Conservation (phyloP, 2,888 invertebrate species). For the Omphaloscelis lunosa region DNA sequence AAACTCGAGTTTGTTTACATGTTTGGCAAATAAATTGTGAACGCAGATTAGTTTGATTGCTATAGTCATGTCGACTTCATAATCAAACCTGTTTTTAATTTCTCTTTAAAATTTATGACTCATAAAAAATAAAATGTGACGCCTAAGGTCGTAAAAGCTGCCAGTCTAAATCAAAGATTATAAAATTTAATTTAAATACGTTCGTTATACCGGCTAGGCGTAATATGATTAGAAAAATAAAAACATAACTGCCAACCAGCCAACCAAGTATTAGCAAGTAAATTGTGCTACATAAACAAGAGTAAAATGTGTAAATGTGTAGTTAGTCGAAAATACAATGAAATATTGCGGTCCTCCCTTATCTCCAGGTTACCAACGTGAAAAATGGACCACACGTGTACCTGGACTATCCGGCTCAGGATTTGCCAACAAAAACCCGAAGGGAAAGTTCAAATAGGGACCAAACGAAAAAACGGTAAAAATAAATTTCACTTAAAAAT, state of each 20-base stretch:
- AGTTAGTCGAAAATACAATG: slow-evolving; percentile 42
- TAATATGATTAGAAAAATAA: slow-evolving; percentile 27
- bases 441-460: background rate
- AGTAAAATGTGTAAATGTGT: slow-evolving; percentile 46
- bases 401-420: slow-evolving; percentile 2
- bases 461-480: slow-evolving; percentile 2
- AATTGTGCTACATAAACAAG: slow-evolving; percentile 51
- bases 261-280: slow-evolving; percentile 32
- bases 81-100: slow-evolving; percentile 13
- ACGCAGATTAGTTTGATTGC: background rate
- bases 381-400: slow-evolving; percentile 17
- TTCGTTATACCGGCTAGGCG: slow-evolving; percentile 9
- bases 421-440: background rate
- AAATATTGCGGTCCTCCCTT: slow-evolving; percentile 52
- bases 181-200: slow-evolving; percentile 35
- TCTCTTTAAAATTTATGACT: slow-evolving; percentile 7
- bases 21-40: too few species aligned
- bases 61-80: background rate
- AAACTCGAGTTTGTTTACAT: too few species aligned
- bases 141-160: slow-evolving; percentile 21
- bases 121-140: slow-evolving; percentile 18
- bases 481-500: slow-evolving; percentile 27
- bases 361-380: slow-evolving; percentile 25
- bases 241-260: slow-evolving; percentile 11
- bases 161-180: slow-evolving; percentile 24